Evolutionary conservation across 2,113 vertebrate species (phyloP).

Genomic region (Otocyon megalotis): DNA sequence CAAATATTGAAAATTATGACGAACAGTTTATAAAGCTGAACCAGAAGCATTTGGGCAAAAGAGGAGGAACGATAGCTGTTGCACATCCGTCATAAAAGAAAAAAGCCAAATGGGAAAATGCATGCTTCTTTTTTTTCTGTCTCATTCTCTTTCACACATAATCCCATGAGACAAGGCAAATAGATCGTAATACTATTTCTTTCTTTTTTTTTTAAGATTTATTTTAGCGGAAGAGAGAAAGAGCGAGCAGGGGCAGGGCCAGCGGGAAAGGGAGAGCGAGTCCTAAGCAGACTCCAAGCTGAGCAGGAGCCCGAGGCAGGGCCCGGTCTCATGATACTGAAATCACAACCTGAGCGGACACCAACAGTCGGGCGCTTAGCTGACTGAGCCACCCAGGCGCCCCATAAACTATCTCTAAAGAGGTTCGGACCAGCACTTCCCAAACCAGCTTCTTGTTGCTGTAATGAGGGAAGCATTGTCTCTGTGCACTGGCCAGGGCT

Average conservation of each 20-base stretch:
- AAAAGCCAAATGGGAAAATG: neutral
- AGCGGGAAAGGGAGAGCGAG: neutral
- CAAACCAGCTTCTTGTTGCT: too few species aligned
- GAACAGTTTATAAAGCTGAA: neutral
- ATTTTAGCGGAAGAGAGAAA: neutral
- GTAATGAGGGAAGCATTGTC: rapidly evolving
- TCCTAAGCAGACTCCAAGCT: neutral
- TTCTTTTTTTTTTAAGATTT: neutral
- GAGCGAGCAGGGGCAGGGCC: neutral
- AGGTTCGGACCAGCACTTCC: neutral
- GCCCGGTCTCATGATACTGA: neutral
- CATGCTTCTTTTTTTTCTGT: neutral
- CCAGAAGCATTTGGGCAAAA: neutral
- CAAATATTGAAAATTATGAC: neutral
- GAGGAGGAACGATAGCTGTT: too few species aligned
- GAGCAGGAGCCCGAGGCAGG: neutral
- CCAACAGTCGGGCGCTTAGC: neutral
- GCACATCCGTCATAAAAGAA: neutral
- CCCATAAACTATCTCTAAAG: neutral
- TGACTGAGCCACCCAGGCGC: neutral
- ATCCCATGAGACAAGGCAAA: neutral
- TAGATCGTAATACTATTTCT: neutral
- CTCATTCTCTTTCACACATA: neutral
- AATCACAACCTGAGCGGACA: neutral
- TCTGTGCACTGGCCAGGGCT: rapidly evolving